Percentiles rank a stretch among this genome's conserved stretches.
Evolutionary conservation across 2,888 invertebrate species (phyloP).

Genomic region (Sympetrum striolatum): DNA sequence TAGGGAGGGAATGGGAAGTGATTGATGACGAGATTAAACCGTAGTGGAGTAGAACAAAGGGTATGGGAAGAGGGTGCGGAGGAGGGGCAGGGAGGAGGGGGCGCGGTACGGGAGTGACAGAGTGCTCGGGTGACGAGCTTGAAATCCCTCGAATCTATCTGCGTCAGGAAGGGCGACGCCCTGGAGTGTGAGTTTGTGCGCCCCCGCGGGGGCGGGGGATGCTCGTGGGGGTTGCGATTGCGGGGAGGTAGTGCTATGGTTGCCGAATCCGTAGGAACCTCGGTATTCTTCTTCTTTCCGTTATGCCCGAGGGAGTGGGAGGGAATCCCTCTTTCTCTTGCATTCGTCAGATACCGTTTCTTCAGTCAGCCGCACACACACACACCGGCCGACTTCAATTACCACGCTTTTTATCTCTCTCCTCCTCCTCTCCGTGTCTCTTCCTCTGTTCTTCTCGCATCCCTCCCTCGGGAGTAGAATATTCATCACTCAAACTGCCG

Average conservation of each 20-base stretch:
- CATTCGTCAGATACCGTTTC: slow-evolving; percentile 16
- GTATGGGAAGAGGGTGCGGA: not conserved
- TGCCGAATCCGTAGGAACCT: not conserved
- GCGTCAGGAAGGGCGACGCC: not conserved
- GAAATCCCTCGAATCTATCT: slow-evolving; percentile 41
- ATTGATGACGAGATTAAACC: slow-evolving; percentile 38
- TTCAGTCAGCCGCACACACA: slow-evolving; percentile 14
- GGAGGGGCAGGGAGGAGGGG: not conserved
- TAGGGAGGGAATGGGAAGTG: not conserved
- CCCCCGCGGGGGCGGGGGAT: not conserved
- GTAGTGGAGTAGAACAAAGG: slow-evolving; percentile 38
- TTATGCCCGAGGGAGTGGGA: not conserved
- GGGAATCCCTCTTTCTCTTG: not conserved
- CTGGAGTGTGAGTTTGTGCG: not conserved
- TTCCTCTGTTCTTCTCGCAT: too few species aligned
- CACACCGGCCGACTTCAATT: slow-evolving; percentile 24
- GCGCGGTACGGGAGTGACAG: not conserved
- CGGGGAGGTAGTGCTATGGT: not conserved
- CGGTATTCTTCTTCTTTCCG: not conserved
- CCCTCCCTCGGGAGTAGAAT: not conserved
- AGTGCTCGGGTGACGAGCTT: slow-evolving; percentile 24
- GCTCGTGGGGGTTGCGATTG: not conserved
- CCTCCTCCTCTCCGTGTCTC: not conserved
- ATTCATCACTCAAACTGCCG: not conserved
- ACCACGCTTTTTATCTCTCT: slow-evolving; percentile 11